A percentile compares a stretch with the other conserved stretches of the same genome.
Conservation (phyloP, 2,888 invertebrate species). For the Griposia aprilina region DNA sequence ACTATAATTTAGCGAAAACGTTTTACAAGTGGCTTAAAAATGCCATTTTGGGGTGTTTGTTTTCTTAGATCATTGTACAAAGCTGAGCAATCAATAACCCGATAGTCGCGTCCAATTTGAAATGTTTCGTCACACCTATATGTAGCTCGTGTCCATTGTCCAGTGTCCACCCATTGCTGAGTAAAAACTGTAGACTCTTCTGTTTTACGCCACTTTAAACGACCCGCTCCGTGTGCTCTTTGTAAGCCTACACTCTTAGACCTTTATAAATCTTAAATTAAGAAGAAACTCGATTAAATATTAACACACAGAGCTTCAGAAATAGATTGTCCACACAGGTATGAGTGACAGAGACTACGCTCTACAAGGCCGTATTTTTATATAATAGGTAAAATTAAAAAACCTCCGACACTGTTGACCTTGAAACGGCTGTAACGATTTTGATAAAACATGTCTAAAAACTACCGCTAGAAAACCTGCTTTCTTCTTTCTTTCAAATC, state of each 20-base stretch:
- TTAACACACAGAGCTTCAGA: neutral
- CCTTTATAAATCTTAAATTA: neutral
- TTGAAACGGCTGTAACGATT: no score
- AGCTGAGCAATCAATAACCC: neutral
- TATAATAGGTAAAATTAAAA: neutral
- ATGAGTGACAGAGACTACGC: neutral
- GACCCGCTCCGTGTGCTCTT: neutral
- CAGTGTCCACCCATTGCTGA: neutral
- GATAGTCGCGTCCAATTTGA: neutral
- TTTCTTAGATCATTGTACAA: neutral
- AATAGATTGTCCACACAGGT: neutral
- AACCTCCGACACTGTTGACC: no score
- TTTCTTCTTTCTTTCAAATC: no score
- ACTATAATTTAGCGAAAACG: neutral
- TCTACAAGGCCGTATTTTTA: neutral
- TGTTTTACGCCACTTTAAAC: constrained; percentile 3
- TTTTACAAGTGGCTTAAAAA: neutral
- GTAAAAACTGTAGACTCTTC: constrained; percentile 7
- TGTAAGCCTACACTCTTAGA: constrained; percentile 6
- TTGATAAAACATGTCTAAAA: no score
- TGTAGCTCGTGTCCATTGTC: constrained; percentile 4
- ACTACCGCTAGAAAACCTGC: no score
- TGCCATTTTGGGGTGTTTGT: neutral
- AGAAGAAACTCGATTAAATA: neutral
- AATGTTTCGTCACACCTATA: constrained; percentile 10